These are phyloP conservation scores for Channallabes apus DNA, from an alignment of 2,797 vertebrate species.

Conservation along the genomic window DNA sequence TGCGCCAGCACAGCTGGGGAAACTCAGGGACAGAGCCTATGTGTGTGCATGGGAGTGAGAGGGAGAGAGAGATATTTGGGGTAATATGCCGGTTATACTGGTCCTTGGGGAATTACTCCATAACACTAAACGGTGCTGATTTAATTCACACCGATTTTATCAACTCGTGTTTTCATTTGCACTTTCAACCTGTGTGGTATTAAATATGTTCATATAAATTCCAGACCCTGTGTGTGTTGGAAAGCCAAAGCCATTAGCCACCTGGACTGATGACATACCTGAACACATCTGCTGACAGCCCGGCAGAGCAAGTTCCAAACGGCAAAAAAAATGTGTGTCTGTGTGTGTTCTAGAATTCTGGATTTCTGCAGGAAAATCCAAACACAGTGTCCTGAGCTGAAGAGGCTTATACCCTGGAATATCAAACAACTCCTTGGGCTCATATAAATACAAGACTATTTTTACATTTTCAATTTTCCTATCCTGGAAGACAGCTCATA, in stretches of 20 bases:
- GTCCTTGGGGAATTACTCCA: constrained; percentile 23
- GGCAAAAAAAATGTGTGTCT: constrained; percentile 4
- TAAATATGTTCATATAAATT: constrained; percentile 42
- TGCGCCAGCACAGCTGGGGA: constrained; percentile 49
- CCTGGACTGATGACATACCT: constrained; percentile 50
- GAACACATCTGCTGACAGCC: constrained; percentile 44
- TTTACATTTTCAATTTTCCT: constrained; percentile 22
- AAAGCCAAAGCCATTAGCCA: constrained; percentile 48
- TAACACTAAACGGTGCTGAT: constrained; percentile 41
- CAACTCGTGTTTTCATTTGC: constrained; percentile 36
- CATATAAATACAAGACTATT: constrained; percentile 23
- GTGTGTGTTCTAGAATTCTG: constrained; percentile 25
- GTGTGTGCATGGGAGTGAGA: background rate
- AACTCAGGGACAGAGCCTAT: constrained; percentile 15
- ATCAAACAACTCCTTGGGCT: constrained; percentile 22
- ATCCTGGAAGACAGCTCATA: constrained; percentile 21
- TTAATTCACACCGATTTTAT: constrained; percentile 47
- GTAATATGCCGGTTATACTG: constrained; percentile 36
- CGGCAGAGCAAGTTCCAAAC: constrained; percentile 11
- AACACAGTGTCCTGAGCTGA: constrained; percentile 44
- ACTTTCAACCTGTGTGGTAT: constrained; percentile 36
- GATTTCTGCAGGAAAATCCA: constrained; percentile 37
- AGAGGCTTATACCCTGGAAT: constrained; percentile 41
- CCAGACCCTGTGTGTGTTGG: constrained; percentile 25
- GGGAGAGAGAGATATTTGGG: constrained; percentile 4